Evolutionary conservation across 2,797 vertebrate genomes (phyloP).

Genomic region (Rhincodon typus): DNA sequence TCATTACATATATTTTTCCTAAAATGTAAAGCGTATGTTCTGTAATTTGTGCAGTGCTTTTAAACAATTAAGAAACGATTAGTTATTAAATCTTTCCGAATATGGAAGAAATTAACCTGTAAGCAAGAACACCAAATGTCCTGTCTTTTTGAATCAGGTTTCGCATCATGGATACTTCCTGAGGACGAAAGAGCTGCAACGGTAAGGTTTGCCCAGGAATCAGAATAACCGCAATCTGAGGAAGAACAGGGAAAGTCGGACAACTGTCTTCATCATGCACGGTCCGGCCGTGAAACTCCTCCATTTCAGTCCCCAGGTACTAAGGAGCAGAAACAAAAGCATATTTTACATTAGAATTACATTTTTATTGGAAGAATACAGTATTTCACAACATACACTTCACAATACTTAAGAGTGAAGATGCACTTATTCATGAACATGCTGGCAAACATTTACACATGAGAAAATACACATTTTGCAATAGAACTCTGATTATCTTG

Average conservation of each 20-base stretch:
- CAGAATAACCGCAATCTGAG: conserved; percentile 80
- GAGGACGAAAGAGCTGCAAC: conserved; percentile 86
- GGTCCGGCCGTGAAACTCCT: conserved; percentile 93
- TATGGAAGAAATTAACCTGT: conserved; percentile 63
- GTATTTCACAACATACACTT: neutral
- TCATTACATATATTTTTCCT: neutral
- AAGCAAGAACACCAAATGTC: conserved; percentile 92
- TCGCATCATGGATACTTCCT: conserved; percentile 97
- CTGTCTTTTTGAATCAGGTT: conserved; percentile 85
- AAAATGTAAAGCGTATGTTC: neutral
- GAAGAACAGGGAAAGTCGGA: conserved; percentile 84
- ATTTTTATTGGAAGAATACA: neutral
- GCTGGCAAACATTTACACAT: neutral
- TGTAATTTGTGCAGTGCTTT: neutral
- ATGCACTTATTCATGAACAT: too few relatives aligned
- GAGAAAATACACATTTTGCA: neutral
- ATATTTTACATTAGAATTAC: neutral
- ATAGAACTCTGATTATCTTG: neutral
- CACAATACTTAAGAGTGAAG: neutral
- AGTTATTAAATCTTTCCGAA: neutral
- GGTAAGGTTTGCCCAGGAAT: conserved; percentile 92
- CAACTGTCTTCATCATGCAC: conserved; percentile 93
- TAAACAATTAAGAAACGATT: neutral
- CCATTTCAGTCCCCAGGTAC: conserved; percentile 95
- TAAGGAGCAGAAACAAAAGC: conserved; percentile 45